Conservation (phyloP, 2,113 vertebrate genomes). For the Stomatorhinus ivindoensis region DNA sequence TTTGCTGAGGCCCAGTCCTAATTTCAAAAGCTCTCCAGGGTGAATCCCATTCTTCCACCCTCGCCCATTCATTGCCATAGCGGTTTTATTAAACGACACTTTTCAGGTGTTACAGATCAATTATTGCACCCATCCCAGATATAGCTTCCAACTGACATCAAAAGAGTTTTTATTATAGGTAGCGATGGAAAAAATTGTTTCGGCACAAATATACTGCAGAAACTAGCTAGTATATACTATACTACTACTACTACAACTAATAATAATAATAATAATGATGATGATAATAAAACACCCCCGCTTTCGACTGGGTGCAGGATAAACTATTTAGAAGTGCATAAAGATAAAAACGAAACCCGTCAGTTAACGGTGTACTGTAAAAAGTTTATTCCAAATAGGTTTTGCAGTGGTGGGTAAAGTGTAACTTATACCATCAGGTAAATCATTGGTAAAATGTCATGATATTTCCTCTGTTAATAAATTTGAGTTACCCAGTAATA, state of each 20-base stretch:
- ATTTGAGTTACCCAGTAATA: not conserved
- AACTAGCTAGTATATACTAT: not conserved
- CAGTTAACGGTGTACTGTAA: not conserved
- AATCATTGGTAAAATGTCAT: not conserved
- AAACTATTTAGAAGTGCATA: not conserved
- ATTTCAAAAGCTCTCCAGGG: not conserved
- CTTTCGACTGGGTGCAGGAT: not conserved
- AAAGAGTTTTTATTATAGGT: not conserved
- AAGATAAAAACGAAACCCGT: not conserved
- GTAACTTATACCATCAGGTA: not conserved
- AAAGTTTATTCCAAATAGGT: not conserved
- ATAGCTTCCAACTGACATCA: not conserved
- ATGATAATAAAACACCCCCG: not conserved
- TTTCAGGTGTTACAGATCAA: not conserved
- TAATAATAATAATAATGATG: no score
- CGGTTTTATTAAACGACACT: not conserved
- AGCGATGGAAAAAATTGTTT: not conserved
- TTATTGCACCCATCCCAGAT: not conserved
- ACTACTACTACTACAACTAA: no score
- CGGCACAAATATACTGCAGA: not conserved
- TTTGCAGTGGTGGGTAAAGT: not conserved
- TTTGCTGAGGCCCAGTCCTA: not conserved
- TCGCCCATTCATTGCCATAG: not conserved
- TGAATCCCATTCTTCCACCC: not conserved
- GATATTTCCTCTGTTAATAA: not conserved